Base-by-base conservation (phyloP, 2,797 vertebrate species). In the Characodon lateralis region DNA sequence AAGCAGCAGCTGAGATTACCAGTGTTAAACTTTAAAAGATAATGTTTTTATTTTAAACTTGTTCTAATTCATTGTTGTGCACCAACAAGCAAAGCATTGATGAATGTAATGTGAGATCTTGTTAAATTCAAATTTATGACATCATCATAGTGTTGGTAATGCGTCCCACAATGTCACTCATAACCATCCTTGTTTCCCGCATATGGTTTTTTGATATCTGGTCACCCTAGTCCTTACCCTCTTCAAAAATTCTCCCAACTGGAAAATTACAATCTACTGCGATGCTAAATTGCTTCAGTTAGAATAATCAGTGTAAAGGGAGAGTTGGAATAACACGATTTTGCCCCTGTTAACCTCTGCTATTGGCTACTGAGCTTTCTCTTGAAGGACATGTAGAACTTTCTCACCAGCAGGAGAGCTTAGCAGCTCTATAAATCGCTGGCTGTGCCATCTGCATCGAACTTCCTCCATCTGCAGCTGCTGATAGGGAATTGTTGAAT, bases 191-290 rank as follows among this genome's bases (percentile, higher is more conserved):
- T 46, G 43, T 46, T 46, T 46, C 43, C 31, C 31, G 31, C 31
- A 35, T 35, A 2, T 3, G 31, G 31, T 35, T 35, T 35, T 35
- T 35, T 35, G 31, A 35, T 35, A 35, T 35, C 31, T 35, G 31
- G 31, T 35, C 31, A 35, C 31, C 31, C 31, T 35, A 35, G 31
- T 35, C 31, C 13, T 51, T 58, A 72, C 59, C 66, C 68, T 35
- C 48, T 26, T 72, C 43, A n/a, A 70, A 80, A 61, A 74, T 48
- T 63, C 86, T 84, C 83, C 69, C 83, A 81, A 58, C 71, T 76
- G 78, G 71, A 74, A 78, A 84, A 84, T 82, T 46, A 72, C 6
- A 74, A 31, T 56, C 74, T 12, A 68, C 9, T 53, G 48, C 41
- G 26, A 72, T 83, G 78, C 74, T 68, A 76, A 78, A 77, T 28